These are phyloP conservation scores for Melieria picta DNA, from an alignment of 2,888 invertebrate genomes.

Conservation along the genomic window DNA sequence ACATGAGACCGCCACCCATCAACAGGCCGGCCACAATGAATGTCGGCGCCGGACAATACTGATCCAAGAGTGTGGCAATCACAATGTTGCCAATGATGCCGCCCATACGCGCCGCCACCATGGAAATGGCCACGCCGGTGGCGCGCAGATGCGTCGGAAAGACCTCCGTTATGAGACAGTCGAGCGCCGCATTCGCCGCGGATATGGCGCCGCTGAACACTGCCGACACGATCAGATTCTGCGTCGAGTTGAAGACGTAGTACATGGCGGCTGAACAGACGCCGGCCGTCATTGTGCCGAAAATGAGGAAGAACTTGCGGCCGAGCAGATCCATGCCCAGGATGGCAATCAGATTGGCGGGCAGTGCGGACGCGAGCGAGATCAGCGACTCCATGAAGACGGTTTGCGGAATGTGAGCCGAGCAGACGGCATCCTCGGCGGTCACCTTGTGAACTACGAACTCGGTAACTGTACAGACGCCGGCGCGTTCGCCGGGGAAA, in stretches of 20 bases:
- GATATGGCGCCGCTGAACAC: conserved; percentile 89
- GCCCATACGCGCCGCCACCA: conserved; percentile 86
- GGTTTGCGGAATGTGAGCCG: conserved; percentile 77
- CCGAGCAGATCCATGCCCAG: conserved; percentile 87
- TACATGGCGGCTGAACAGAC: conserved; percentile 85
- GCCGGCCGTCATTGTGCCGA: conserved; percentile 87
- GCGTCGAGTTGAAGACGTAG: conserved; percentile 83
- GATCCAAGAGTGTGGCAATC: conserved; percentile 86
- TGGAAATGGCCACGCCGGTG: conserved; percentile 89
- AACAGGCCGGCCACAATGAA: conserved; percentile 88
- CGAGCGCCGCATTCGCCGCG: conserved; percentile 88
- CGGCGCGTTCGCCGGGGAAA: conserved; percentile 73
- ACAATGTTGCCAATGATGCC: conserved; percentile 82
- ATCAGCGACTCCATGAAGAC: conserved; percentile 89
- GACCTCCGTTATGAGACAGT: conserved; percentile 92
- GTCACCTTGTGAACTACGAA: conserved; percentile 77
- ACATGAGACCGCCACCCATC: conserved; percentile 87
- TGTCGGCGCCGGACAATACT: conserved; percentile 91
- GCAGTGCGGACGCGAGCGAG: conserved; percentile 85
- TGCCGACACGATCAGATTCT: conserved; percentile 85
- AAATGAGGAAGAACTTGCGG: conserved; percentile 78
- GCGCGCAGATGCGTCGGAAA: conserved; percentile 92
- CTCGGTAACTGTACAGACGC: conserved; percentile 80
- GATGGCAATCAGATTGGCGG: conserved; percentile 84
- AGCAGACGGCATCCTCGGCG: conserved; percentile 70